Base-by-base conservation (phyloP, 2,888 invertebrate species). In the Drosophila anomelani region DNA sequence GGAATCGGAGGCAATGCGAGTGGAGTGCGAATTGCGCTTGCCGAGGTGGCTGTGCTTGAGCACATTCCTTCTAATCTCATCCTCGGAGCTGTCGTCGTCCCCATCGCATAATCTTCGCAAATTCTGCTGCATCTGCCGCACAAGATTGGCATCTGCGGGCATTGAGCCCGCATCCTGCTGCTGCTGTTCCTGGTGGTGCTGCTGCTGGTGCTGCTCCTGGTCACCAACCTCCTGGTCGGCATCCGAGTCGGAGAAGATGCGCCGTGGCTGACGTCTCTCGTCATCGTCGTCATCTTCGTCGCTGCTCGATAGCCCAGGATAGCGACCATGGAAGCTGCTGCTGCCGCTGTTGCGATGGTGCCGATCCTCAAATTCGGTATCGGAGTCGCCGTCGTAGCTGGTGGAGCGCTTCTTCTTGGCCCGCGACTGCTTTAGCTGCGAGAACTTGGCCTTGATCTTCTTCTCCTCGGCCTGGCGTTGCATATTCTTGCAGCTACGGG, bases 401-500 rank as follows among this genome's bases (percentile, higher is more conserved):
- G 95, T 95, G 7, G 97, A 97, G 68, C 97, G 94, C 91, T 97
- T 97, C 94, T 97, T 97, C 90, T 97, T 96, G 3, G 97, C 97
- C 77, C 97, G 94, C 88, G 97, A 96, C 91, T 97, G 96, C 91
- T 98, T 97, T 71, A 98, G 91, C 89, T 97, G 96, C 80, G 96
- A 96, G 90, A 98, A 98, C 92, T 97, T 97, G 10, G 97, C 97
- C 92, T 97, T 97, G 59, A 97, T 95, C 90, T 97, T 97, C 91
- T 97, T 97, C 92, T 97, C 96, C 92, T 97, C 97, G 90, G 97
- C 97, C 90, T 97, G 95, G 90, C 97, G 97, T 91, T 97, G 97
- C 96, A 97, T 97, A 91, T 97, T 98, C 92, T 98, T 97, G 87
- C 97, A 97, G 29, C 98, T 97, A 44, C 98, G 95, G 4, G 98